These are phyloP conservation scores for Sarcophaga peregrina DNA, from an alignment of 1,140 invertebrate genomes.

Conservation along the genomic window DNA sequence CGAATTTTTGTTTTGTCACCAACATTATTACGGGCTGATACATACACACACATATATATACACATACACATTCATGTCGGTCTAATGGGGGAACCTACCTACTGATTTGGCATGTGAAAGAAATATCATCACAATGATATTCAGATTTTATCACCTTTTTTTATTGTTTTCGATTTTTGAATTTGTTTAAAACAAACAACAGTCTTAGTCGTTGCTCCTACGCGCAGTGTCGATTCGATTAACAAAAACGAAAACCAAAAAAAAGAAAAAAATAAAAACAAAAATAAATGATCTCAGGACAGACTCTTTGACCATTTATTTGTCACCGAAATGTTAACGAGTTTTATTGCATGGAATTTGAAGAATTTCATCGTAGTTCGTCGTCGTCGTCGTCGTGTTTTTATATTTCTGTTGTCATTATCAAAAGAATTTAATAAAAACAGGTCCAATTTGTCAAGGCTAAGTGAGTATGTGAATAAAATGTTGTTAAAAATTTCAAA, in stretches of 20 bases:
- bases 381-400: too few relatives aligned
- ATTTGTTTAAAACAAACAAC: constrained; percentile 17
- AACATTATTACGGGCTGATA: background rate
- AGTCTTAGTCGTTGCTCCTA: constrained; percentile 26
- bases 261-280: too few relatives aligned
- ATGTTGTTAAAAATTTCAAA: too few relatives aligned
- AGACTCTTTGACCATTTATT: background rate
- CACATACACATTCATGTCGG: background rate
- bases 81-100: too few relatives aligned
- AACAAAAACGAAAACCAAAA: too few relatives aligned
- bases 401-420: background rate
- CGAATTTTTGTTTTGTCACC: background rate
- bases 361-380: background rate
- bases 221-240: background rate
- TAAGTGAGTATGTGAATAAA: background rate
- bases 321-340: constrained; percentile 1
- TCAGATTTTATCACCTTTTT: constrained; percentile 35
- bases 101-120: constrained; percentile 23
- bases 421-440: background rate
- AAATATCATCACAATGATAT: constrained; percentile 33
- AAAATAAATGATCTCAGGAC: background rate
- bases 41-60: background rate
- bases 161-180: background rate
- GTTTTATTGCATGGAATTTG: constrained; percentile 12
- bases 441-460: constrained; percentile 4